Percentiles rank a stretch among this genome's conserved stretches.
phyloP scores from a whole-genome alignment of 2,888 invertebrate species.

The Phengaris alcon region DNA sequence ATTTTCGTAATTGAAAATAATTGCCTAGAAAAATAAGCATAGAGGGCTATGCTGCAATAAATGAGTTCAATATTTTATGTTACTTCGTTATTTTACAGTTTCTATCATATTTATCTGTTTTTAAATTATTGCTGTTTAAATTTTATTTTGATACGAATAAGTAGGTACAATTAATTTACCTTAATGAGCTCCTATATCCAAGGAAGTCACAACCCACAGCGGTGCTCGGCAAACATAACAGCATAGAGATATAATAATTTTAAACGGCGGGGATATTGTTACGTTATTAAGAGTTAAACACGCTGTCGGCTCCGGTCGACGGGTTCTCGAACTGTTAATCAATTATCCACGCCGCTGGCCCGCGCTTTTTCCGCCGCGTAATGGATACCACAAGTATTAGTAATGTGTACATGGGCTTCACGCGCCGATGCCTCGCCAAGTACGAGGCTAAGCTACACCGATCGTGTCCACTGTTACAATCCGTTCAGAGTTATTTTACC shows the following conservation, averaged over 20 bases:
- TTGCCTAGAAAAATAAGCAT: no score
- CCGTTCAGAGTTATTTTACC: slow-evolving; percentile 31
- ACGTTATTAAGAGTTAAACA: slow-evolving; percentile 54
- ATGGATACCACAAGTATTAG: slow-evolving; percentile 66
- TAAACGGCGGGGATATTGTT: slow-evolving; percentile 43
- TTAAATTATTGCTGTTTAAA: no score
- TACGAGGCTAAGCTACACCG: slow-evolving; percentile 52
- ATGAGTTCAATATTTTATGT: not conserved
- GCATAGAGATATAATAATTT: slow-evolving; percentile 22
- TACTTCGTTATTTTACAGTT: no score
- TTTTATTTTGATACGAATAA: no score
- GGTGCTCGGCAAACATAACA: not conserved
- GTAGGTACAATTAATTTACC: no score
- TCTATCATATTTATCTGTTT: no score
- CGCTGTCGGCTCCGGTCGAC: slow-evolving; percentile 46
- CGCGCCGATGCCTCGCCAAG: slow-evolving; percentile 68
- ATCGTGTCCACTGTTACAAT: slow-evolving; percentile 54
- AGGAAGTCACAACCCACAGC: not conserved
- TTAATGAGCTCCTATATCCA: not conserved
- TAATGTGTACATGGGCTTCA: slow-evolving; percentile 54
- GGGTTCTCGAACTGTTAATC: slow-evolving; percentile 70
- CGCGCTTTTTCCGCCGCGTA: slow-evolving; percentile 69
- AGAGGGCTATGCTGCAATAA: no score
- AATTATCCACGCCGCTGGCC: slow-evolving; percentile 72
- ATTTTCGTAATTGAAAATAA: slow-evolving; percentile 9